phyloP scores from a whole-genome alignment of 2,113 vertebrate species.

The Halichoeres trimaculatus region DNA sequence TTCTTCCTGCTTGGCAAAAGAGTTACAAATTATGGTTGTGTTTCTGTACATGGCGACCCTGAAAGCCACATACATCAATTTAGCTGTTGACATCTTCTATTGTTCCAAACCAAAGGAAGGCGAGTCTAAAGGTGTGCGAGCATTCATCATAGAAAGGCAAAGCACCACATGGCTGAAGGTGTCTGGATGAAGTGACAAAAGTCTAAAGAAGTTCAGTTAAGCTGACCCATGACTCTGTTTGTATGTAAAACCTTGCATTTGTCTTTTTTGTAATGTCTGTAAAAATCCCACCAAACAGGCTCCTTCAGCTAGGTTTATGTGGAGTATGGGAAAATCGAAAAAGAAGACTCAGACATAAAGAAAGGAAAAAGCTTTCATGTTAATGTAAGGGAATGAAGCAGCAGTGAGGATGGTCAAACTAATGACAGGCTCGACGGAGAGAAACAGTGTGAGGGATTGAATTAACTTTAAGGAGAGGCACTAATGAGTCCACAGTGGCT shows the following conservation, averaged over 20 bases:
- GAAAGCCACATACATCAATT: constrained; percentile 47
- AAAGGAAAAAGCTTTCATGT: constrained; percentile 2
- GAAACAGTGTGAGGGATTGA: constrained; percentile 40
- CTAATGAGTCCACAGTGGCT: constrained; percentile 56
- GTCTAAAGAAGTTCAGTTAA: background rate
- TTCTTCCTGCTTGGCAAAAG: constrained; percentile 9
- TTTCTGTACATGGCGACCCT: constrained; percentile 18
- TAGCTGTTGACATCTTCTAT: constrained; percentile 33
- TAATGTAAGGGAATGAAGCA: constrained; percentile 13
- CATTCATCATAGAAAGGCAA: constrained; percentile 28
- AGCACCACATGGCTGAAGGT: background rate
- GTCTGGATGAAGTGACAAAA: background rate
- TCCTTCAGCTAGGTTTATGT: background rate
- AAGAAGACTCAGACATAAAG: background rate
- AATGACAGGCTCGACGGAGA: constrained; percentile 40
- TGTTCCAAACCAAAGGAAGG: constrained; percentile 37
- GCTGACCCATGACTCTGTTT: background rate
- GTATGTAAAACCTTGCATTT: too few relatives aligned
- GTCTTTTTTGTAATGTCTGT: too few relatives aligned
- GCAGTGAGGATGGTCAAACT: constrained; percentile 29
- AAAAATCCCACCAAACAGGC: background rate
- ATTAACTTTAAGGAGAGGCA: constrained; percentile 49
- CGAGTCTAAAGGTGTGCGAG: constrained; percentile 12
- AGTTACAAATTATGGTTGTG: constrained; percentile 39
- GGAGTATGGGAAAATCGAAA: background rate